Conservation (phyloP, 1,140 invertebrate species). For the Lordiphosa clarofinis region DNA sequence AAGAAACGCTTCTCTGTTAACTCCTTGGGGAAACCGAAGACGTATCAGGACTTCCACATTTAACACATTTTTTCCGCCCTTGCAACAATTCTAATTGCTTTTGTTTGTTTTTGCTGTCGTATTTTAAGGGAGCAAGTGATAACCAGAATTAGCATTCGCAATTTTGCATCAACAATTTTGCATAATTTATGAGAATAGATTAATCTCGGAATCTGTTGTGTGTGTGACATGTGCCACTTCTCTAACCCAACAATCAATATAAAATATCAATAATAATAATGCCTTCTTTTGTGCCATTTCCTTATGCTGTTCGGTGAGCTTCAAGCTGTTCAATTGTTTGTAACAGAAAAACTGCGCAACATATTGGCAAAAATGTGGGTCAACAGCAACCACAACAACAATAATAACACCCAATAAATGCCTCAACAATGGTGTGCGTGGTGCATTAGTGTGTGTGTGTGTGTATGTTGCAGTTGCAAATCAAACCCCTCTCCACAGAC, state of each 20-base stretch:
- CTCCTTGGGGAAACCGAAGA: no score
- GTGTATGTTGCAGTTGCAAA: constrained; percentile 44
- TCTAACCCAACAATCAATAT: constrained; percentile 22
- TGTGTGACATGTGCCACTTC: constrained; percentile 9
- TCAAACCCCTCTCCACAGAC: constrained; percentile 27
- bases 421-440: constrained; percentile 47
- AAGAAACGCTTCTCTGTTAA: no score
- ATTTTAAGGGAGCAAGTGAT: no score
- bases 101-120: no score
- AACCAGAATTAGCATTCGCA: no score
- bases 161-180: no score
- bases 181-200: not conserved
- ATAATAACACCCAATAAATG: constrained; percentile 72
- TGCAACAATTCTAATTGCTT: no score
- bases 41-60: no score
- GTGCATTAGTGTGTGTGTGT: constrained; percentile 6
- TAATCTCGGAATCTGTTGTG: no score
- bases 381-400: constrained; percentile 52
- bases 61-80: no score
- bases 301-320: constrained; percentile 16
- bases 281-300: constrained; percentile 35
- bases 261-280: constrained; percentile 30
- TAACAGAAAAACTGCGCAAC: constrained; percentile 46
- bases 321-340: constrained; percentile 18
- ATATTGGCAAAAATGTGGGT: constrained; percentile 73